Evolutionary conservation across 2,113 vertebrate genomes (phyloP).

Genomic region (Bagarius yarrelli): DNA sequence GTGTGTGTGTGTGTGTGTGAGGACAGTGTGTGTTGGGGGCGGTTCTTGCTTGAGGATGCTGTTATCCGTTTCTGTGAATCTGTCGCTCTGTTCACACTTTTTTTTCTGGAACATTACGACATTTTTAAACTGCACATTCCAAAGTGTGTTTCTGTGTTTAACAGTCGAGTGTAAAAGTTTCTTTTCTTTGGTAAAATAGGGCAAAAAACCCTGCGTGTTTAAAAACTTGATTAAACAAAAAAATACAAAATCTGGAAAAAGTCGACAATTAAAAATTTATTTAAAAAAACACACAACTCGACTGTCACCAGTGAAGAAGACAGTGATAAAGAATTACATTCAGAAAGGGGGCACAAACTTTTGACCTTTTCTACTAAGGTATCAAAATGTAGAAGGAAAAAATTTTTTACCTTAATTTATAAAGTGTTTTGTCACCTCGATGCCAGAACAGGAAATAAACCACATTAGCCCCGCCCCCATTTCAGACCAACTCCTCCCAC

Average conservation of each 20-base stretch:
- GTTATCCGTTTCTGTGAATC: too few species aligned
- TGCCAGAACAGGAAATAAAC: too few species aligned
- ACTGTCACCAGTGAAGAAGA: neutral
- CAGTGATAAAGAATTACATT: neutral
- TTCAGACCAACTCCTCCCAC: neutral
- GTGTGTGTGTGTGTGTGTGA: slow-evolving; percentile 12
- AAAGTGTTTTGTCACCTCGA: too few species aligned
- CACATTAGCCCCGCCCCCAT: neutral
- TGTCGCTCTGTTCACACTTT: neutral
- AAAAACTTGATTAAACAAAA: too few species aligned
- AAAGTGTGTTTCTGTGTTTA: neutral
- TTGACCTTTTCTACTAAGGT: neutral
- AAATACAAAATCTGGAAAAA: neutral
- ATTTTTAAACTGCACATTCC: neutral
- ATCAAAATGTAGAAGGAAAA: too few species aligned
- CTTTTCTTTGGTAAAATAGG: neutral
- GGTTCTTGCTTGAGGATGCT: neutral
- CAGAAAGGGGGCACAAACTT: neutral
- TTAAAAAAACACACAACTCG: neutral
- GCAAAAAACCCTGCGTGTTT: too few species aligned
- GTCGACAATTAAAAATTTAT: neutral
- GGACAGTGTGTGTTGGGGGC: slow-evolving; percentile 9
- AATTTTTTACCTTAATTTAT: too few species aligned
- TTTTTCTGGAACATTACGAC: neutral
- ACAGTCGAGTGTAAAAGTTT: neutral